phyloP scores from a whole-genome alignment of 2,797 vertebrate species.

The Paratrypauchen microcephalus region DNA sequence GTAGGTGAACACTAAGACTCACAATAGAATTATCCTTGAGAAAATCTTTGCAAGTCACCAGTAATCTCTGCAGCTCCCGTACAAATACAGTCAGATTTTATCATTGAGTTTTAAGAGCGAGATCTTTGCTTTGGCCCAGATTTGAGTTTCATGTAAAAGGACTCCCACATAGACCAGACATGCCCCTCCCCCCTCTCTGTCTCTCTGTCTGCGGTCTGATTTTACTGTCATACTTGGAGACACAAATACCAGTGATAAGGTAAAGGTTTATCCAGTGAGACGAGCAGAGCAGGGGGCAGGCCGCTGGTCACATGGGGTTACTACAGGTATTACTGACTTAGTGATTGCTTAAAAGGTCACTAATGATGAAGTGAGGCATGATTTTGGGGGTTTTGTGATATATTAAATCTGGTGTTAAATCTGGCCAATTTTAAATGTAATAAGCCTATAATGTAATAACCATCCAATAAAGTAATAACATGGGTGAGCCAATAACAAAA shows the following conservation, averaged over 20 bases:
- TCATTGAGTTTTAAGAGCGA: slow-evolving; percentile 20
- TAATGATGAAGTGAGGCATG: not conserved
- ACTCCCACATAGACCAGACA: slow-evolving; percentile 38
- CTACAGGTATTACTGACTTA: slow-evolving; percentile 61
- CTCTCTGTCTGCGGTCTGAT: slow-evolving; percentile 35
- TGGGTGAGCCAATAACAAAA: no score
- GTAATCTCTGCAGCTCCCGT: not conserved
- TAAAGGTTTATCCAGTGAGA: slow-evolving; percentile 60
- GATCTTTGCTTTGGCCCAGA: slow-evolving; percentile 53
- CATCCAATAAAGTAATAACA: no score
- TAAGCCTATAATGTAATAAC: no score
- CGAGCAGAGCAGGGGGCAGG: slow-evolving; percentile 39
- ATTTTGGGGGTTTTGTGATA: not conserved
- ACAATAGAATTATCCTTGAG: not conserved
- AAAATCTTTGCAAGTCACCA: not conserved
- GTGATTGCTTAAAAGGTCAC: slow-evolving; percentile 71
- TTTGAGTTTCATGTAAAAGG: slow-evolving; percentile 43
- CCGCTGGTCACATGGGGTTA: slow-evolving; percentile 61
- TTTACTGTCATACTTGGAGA: slow-evolving; percentile 37
- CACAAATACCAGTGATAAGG: slow-evolving; percentile 66
- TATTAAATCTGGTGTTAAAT: no score
- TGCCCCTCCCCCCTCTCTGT: slow-evolving; percentile 21
- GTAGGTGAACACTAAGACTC: no score
- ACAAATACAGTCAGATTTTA: slow-evolving; percentile 32
- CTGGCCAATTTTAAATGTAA: no score